phyloP scores from a whole-genome alignment of 2,113 vertebrate genomes.

The Myodes glareolus region DNA sequence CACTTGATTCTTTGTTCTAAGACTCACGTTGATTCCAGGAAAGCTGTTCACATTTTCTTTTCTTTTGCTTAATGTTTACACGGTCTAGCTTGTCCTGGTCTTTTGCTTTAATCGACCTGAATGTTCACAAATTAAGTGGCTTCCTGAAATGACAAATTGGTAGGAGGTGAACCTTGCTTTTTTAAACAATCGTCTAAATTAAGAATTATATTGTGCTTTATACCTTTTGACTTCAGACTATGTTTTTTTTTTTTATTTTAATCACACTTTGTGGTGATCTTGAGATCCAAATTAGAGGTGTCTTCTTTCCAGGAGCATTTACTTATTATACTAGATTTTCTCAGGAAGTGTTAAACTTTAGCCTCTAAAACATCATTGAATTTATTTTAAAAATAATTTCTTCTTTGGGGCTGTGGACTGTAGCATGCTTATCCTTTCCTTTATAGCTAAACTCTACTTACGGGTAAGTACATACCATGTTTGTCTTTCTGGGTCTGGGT shows the following conservation, averaged over 20 bases:
- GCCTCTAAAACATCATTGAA: not conserved
- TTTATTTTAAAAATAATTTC: not conserved
- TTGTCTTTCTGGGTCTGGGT: not conserved
- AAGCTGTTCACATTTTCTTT: not conserved
- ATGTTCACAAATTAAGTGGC: not conserved
- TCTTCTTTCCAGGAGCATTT: not conserved
- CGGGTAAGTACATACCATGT: not conserved
- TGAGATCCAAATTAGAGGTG: not conserved
- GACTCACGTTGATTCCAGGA: not conserved
- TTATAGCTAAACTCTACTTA: not conserved
- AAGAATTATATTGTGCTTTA: not conserved
- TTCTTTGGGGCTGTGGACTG: not conserved
- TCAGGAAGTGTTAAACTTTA: not conserved
- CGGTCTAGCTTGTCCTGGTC: not conserved
- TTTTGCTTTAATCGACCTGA: not conserved
- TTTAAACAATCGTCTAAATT: not conserved
- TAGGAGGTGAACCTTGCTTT: not conserved
- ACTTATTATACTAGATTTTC: not conserved
- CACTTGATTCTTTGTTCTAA: not conserved
- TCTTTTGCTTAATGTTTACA: not conserved
- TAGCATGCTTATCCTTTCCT: not conserved
- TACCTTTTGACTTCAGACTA: not conserved
- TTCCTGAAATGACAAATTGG: not conserved
- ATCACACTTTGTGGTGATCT: not conserved
- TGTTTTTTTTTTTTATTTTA: too few relatives aligned